Conservation (phyloP, 2,888 invertebrate genomes). For the Phragmatobia fuliginosa region DNA sequence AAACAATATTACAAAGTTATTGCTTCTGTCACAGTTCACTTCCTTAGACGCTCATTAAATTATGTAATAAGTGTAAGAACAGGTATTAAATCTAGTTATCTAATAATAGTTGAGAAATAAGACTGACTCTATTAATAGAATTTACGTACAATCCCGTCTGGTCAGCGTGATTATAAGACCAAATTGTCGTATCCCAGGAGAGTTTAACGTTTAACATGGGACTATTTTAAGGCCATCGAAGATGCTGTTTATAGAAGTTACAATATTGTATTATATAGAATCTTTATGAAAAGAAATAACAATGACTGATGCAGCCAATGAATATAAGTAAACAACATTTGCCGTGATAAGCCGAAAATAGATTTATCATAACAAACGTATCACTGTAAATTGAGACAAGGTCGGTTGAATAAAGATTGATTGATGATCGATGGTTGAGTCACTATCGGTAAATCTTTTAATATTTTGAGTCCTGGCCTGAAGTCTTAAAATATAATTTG, state of each 20-base stretch:
- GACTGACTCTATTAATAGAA: not conserved
- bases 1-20: constrained; percentile 14
- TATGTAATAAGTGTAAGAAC: not conserved
- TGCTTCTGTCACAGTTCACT: not conserved
- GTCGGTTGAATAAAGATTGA: not conserved
- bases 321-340: not conserved
- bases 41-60: not conserved
- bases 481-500: not conserved
- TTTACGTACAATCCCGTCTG: no score
- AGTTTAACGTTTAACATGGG: no score
- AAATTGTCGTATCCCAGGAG: no score
- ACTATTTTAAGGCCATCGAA: no score
- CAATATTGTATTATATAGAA: not conserved
- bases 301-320: not conserved
- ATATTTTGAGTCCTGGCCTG: not conserved
- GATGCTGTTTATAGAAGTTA: not conserved
- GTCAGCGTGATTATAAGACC: no score
- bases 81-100: not conserved
- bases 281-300: not conserved
- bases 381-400: constrained; percentile 17
- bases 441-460: not conserved
- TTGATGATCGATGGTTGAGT: not conserved
- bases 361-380: not conserved
- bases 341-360: not conserved
- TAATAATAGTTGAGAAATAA: not conserved